Base-by-base conservation (phyloP, 2,113 vertebrate species). In the Otolemur garnettii region DNA sequence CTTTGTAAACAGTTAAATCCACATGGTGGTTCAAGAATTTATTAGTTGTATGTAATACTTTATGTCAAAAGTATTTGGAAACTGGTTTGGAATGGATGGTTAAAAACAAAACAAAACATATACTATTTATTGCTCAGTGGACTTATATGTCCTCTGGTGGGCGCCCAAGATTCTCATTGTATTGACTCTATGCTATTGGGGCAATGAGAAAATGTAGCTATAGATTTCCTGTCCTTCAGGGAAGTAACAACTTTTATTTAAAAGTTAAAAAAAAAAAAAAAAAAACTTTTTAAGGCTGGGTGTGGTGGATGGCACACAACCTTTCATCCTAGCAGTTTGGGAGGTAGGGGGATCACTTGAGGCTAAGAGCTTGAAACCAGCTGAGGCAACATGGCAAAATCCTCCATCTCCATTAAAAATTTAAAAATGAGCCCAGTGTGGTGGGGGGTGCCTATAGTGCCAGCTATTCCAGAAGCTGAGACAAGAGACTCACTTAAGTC, bases 1-100 rank as follows among this genome's bases (percentile, higher is more conserved):
- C 13, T 45, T 38, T 80, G 80, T 62, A 35, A 50, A 77, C n/a
- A 78, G 10, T 26, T 38, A 64, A 38, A 66, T 87, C 22, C 3
- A 66, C n/a, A 8, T 14, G 62, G 35, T n/a, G 42, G 87, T 94
- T 90, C 28, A 91, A 71, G 60, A 92, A 80, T 28, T 81, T 77
- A 9, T 78, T 84, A 62, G 50, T 79, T 78, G 1, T 68, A 33
- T 80, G 66, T 57, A 91, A 64, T 33, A 60, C 12, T 81, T 3
- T 24, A 79, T 59, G 50, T 80, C 35, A 80, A 21, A 71, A 50
- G 59, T 77, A 62, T 72, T 64, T 91, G 88, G 79, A 53, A 89
- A 17, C 62, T 74, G 9, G 15, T 11, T 38, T 69, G 14, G 2
- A 9, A 9, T 69, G 22, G 50, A 17, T 79, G 50, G 66, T 38